Evolutionary conservation across 1,140 invertebrate species (phyloP).

Genomic region (Apocrypta bakeri): DNA sequence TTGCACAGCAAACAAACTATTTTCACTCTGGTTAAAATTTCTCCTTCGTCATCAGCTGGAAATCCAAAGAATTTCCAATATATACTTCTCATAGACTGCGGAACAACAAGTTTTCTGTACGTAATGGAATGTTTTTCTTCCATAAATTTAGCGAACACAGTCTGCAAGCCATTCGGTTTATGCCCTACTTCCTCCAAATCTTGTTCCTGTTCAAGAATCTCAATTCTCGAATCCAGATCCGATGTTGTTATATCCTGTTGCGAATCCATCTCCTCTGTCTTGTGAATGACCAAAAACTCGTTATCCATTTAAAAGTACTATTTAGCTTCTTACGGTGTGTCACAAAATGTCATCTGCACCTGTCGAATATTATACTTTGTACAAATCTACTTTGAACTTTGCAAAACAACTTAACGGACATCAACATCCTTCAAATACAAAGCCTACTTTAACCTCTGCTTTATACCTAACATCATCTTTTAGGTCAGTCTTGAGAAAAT

Average conservation of each 20-base stretch:
- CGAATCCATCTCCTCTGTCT: background rate
- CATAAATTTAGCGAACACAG: constrained; percentile 69
- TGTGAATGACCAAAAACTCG: constrained; percentile 1
- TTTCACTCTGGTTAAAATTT: constrained; percentile 79
- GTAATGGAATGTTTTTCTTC: constrained; percentile 71
- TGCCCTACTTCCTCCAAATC: constrained; percentile 24
- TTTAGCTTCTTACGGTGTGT: background rate
- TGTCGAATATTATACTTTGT: background rate
- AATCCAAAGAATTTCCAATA: constrained; percentile 82
- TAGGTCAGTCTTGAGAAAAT: background rate
- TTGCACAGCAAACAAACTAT: constrained; percentile 79
- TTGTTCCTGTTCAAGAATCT: constrained; percentile 25
- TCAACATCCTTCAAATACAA: background rate
- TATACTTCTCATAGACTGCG: constrained; percentile 78
- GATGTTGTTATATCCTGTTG: background rate
- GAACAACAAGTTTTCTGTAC: constrained; percentile 76
- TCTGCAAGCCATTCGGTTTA: constrained; percentile 62
- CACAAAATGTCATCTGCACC: background rate
- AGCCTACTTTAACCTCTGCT: background rate
- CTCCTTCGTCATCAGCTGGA: constrained; percentile 77
- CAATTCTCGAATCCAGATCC: constrained; percentile 1
- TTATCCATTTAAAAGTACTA: constrained; percentile 14
- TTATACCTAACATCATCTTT: background rate
- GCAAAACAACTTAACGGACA: background rate
- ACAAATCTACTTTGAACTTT: background rate